These are phyloP conservation scores for Benitochromis conjunctus DNA, from an alignment of 2,113 vertebrate species.

Conservation along the genomic window DNA sequence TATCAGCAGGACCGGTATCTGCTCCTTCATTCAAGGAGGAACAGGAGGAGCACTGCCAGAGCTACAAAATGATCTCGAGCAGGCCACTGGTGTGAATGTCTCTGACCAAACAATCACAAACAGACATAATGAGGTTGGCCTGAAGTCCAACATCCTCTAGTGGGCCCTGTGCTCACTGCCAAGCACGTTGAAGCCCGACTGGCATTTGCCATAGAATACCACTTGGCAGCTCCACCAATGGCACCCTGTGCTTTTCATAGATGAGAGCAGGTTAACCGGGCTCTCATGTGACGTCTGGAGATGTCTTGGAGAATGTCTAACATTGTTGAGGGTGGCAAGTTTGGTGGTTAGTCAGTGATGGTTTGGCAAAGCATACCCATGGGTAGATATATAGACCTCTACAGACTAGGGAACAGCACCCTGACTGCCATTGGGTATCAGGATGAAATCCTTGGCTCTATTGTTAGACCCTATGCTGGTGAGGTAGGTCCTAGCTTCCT, in stretches of 20 bases:
- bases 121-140: not conserved
- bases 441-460: not conserved
- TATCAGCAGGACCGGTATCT: not conserved
- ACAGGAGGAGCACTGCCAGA: not conserved
- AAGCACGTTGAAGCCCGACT: too few relatives aligned
- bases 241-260: not conserved
- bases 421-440: not conserved
- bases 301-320: not conserved
- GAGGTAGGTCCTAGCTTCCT: not conserved
- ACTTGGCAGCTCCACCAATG: not conserved
- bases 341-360: not conserved
- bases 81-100: not conserved
- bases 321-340: not conserved
- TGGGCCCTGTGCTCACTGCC: too few relatives aligned
- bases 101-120: not conserved
- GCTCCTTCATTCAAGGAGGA: not conserved
- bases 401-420: not conserved
- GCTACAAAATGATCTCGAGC: not conserved
- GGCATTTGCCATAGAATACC: too few relatives aligned
- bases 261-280: not conserved
- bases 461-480: not conserved
- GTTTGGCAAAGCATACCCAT: fast-evolving
- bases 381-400: not conserved
- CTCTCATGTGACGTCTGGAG: not conserved
- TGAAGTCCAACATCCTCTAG: not conserved